Percentiles rank a stretch among this genome's conserved stretches.
These are phyloP conservation scores for Speoplatyrhinus poulsoni DNA, from an alignment of 2,113 vertebrate species.

Conservation along the genomic window DNA sequence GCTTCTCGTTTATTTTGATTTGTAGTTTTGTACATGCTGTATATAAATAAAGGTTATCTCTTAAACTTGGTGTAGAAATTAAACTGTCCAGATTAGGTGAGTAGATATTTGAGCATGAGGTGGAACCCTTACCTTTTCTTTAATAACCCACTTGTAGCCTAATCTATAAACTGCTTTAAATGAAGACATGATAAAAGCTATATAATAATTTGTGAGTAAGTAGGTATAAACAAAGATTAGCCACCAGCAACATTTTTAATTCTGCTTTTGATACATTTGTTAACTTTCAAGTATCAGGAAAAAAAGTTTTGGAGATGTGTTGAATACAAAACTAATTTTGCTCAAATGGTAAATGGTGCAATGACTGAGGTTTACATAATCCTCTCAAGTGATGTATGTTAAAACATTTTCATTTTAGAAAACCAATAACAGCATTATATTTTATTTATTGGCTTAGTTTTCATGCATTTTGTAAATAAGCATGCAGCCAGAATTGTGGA, in stretches of 20 bases:
- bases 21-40: background rate
- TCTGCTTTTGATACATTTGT: constrained; percentile 57
- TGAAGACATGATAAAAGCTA: background rate
- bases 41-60: too few relatives aligned
- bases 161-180: too few relatives aligned
- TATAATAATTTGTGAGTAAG: background rate
- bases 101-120: too few relatives aligned
- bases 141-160: too few relatives aligned
- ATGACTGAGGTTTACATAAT: constrained; percentile 6
- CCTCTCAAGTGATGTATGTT: background rate
- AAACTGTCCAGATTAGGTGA: too few relatives aligned
- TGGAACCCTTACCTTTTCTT: too few relatives aligned
- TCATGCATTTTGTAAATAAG: background rate
- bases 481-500: too few relatives aligned
- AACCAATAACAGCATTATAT: too few relatives aligned
- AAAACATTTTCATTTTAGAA: background rate
- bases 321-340: constrained; percentile 52
- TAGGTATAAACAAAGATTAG: background rate
- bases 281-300: constrained; percentile 52
- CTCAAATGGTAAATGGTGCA: constrained; percentile 37
- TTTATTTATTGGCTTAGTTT: too few relatives aligned
- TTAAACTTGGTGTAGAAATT: too few relatives aligned
- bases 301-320: constrained; percentile 51
- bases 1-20: background rate
- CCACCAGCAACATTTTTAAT: background rate